These are phyloP conservation scores for Paramisgurnus dabryanus DNA, from an alignment of 2,113 vertebrate genomes.

Conservation along the genomic window DNA sequence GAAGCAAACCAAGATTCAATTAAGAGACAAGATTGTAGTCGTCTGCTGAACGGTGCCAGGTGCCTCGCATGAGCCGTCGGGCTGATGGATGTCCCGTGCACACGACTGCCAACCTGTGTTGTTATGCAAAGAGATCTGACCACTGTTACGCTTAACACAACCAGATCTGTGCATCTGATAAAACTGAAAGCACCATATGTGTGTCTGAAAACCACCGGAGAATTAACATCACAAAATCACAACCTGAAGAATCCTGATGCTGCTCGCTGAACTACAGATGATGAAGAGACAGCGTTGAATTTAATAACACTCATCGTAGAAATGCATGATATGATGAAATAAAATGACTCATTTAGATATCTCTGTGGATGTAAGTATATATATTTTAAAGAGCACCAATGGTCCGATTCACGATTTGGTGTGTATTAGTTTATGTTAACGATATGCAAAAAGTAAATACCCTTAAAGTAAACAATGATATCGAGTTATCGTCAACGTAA, in stretches of 20 bases:
- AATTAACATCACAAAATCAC: neutral
- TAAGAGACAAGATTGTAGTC: constrained; percentile 57
- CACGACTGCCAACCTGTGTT: constrained; percentile 39
- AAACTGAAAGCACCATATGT: neutral
- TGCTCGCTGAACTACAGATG: neutral
- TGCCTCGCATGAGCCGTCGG: constrained; percentile 40
- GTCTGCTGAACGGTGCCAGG: constrained; percentile 50
- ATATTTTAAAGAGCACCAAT: no score
- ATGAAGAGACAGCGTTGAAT: neutral
- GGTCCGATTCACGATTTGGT: no score
- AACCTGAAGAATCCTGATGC: neutral
- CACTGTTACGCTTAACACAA: constrained; percentile 50
- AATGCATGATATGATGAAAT: no score
- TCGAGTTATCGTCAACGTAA: no score
- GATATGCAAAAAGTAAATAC: no score
- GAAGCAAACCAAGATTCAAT: constrained; percentile 63
- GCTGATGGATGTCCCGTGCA: constrained; percentile 58
- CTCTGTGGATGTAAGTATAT: no score
- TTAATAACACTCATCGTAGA: no score
- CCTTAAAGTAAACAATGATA: no score
- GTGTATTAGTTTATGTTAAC: no score
- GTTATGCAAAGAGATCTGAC: constrained; percentile 39
- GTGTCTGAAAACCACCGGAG: neutral
- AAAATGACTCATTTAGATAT: no score
- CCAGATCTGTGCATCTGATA: neutral